These are phyloP conservation scores for Megaptera novaeangliae DNA, from an alignment of 2,113 vertebrate species.

Conservation along the genomic window DNA sequence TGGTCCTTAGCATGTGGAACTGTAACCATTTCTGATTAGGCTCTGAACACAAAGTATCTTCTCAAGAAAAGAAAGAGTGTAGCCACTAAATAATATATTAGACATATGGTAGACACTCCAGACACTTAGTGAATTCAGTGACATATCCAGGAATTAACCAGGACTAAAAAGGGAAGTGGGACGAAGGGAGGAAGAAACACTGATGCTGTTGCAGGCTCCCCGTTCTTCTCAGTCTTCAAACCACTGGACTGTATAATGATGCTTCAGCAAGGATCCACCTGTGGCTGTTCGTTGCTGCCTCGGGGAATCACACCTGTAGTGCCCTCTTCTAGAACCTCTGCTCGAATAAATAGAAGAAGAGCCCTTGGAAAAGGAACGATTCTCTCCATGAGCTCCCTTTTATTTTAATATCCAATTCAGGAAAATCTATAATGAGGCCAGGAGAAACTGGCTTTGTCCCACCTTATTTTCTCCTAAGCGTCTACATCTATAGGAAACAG, in stretches of 20 bases:
- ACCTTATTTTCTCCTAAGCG: background rate
- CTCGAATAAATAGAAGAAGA: background rate
- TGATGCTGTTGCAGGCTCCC: background rate
- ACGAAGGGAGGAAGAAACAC: background rate
- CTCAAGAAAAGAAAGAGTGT: background rate
- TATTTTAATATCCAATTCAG: background rate
- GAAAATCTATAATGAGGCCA: background rate
- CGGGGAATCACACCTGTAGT: background rate
- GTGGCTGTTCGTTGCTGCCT: background rate
- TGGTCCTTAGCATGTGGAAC: background rate
- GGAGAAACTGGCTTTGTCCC: background rate
- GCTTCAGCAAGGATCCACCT: background rate
- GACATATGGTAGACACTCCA: background rate
- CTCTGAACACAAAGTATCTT: background rate
- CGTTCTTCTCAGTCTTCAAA: background rate
- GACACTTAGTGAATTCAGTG: background rate
- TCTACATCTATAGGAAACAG: background rate
- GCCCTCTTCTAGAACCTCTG: background rate
- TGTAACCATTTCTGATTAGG: background rate
- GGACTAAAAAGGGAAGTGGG: background rate
- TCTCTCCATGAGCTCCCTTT: background rate
- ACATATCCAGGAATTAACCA: background rate
- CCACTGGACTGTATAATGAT: background rate
- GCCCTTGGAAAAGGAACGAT: background rate
- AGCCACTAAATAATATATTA: background rate